Percentiles rank a stretch among this genome's conserved stretches.
Evolutionary conservation across 2,113 vertebrate genomes (phyloP).

Genomic region (Cynocephalus volans): DNA sequence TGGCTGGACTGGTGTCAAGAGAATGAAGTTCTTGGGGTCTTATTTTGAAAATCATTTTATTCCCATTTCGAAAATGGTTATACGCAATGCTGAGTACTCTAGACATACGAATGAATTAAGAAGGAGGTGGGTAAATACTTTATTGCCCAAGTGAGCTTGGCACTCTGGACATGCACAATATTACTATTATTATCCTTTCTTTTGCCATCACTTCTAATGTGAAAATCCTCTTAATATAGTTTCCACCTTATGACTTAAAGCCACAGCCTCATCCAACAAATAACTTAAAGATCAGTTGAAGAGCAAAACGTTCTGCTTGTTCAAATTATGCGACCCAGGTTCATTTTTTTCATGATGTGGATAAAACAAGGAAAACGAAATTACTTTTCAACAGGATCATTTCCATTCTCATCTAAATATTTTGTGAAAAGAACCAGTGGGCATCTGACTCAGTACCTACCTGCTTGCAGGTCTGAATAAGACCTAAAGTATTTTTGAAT

Average conservation of each 20-base stretch:
- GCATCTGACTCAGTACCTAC: neutral
- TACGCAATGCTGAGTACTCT: neutral
- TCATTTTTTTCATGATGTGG: conserved; percentile 67
- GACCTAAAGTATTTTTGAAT: conserved; percentile 36
- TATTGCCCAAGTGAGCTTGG: neutral
- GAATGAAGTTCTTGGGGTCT: neutral
- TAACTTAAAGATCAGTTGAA: conserved; percentile 82
- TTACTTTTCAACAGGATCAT: neutral
- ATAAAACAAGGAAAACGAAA: conserved; percentile 1
- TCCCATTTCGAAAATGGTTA: neutral
- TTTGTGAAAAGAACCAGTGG: neutral
- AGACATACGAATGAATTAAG: neutral
- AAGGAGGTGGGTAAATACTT: neutral
- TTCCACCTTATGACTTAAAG: conserved; percentile 67
- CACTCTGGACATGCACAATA: neutral
- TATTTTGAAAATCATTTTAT: neutral
- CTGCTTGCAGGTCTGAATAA: neutral
- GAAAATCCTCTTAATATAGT: conserved; percentile 78
- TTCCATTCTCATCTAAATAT: conserved; percentile 63
- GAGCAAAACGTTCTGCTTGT: conserved; percentile 70
- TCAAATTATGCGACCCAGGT: conserved; percentile 65
- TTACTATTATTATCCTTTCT: neutral
- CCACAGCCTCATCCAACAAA: conserved; percentile 82
- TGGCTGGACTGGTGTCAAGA: neutral
- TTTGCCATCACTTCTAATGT: conserved; percentile 74